Conservation (phyloP, 2,113 vertebrate species). For the Leucopsar rothschildi region DNA sequence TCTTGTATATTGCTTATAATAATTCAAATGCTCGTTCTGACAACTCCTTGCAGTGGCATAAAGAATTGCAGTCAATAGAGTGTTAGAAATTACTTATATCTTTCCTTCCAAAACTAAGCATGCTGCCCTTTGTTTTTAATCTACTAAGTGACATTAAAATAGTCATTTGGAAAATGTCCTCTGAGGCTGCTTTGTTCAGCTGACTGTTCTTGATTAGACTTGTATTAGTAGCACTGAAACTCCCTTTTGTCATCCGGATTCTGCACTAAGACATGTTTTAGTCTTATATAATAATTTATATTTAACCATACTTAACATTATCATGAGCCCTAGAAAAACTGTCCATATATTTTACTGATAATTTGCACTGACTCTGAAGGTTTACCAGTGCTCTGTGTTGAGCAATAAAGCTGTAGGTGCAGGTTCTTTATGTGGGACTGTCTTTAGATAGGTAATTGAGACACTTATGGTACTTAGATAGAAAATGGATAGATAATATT, state of each 20-base stretch:
- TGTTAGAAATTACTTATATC: neutral
- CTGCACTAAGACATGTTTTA: neutral
- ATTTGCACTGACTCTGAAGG: neutral
- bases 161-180: neutral
- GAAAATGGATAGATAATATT: neutral
- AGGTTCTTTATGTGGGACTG: neutral
- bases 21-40: slow-evolving; percentile 20
- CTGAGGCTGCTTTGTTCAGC: neutral
- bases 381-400: neutral
- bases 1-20: slow-evolving; percentile 8
- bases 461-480: neutral
- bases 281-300: neutral
- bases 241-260: neutral
- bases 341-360: neutral
- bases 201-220: neutral
- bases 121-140: slow-evolving; percentile 29
- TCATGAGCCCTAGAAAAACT: neutral
- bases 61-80: neutral
- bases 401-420: neutral
- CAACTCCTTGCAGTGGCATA: neutral
- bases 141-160: slow-evolving; percentile 15
- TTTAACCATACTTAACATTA: neutral
- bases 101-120: neutral
- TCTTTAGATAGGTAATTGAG: neutral
- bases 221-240: neutral